Conservation (phyloP, 1,140 invertebrate species). For the Batillaria attramentaria region DNA sequence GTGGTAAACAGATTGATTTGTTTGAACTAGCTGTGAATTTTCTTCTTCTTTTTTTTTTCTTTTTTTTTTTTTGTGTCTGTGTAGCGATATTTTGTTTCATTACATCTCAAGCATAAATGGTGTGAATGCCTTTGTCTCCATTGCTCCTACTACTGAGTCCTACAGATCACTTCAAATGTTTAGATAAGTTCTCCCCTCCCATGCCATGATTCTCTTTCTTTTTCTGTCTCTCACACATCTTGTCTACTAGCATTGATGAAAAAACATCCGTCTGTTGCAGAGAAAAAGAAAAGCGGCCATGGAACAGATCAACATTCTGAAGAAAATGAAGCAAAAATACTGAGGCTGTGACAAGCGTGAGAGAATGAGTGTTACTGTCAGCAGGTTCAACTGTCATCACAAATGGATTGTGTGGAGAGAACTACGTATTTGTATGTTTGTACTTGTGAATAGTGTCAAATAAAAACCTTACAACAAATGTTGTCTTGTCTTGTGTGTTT, state of each 20-base stretch:
- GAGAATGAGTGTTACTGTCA: too few species aligned
- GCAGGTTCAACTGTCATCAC: too few species aligned
- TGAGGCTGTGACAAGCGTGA: too few species aligned
- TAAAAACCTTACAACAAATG: too few species aligned
- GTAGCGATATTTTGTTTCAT: neutral
- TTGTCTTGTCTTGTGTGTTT: too few species aligned
- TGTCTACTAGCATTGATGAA: neutral
- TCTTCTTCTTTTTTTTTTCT: neutral
- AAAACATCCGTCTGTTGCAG: constrained; percentile 61
- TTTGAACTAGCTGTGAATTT: neutral
- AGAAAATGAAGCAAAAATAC: constrained; percentile 73
- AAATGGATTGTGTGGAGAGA: too few species aligned
- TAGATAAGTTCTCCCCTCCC: neutral
- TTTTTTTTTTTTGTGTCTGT: neutral
- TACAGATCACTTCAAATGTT: constrained; percentile 4
- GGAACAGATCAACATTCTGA: constrained; percentile 73
- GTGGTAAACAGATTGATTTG: neutral
- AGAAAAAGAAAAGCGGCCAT: constrained; percentile 74
- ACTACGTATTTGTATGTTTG: too few species aligned
- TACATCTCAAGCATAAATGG: neutral
- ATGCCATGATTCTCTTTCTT: neutral
- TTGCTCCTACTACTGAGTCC: neutral
- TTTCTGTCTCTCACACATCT: neutral
- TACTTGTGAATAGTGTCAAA: too few species aligned
- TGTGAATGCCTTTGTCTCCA: neutral